These are phyloP conservation scores for Toxonevra muliebris DNA, from an alignment of 2,888 invertebrate species.

Conservation along the genomic window DNA sequence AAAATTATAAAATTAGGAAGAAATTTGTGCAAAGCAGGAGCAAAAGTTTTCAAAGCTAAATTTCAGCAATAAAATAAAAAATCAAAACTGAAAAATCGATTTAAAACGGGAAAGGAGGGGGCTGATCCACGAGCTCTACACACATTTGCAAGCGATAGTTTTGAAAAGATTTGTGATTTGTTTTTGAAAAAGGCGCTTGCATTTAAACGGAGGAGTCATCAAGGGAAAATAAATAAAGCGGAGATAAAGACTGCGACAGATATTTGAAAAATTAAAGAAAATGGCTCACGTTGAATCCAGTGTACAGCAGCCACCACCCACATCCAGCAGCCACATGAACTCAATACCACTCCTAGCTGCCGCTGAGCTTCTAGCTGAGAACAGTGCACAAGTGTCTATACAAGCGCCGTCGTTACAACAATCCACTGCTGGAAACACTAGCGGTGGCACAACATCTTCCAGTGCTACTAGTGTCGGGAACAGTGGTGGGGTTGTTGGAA, in stretches of 20 bases:
- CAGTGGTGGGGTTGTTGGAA: slow-evolving; percentile 26
- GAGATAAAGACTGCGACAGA: background rate
- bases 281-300: slow-evolving; percentile 67
- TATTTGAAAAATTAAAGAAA: slow-evolving; percentile 10
- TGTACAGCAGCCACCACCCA: slow-evolving; percentile 62
- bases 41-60: slow-evolving; percentile 21
- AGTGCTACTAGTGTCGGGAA: slow-evolving; percentile 16
- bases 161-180: too few species aligned
- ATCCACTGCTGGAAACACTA: slow-evolving; percentile 34
- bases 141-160: too few species aligned
- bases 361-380: slow-evolving; percentile 48
- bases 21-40: slow-evolving; percentile 23
- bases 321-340: slow-evolving; percentile 53
- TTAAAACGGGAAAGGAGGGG: slow-evolving; percentile 22
- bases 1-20: slow-evolving; percentile 11
- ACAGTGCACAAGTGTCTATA: slow-evolving; percentile 50
- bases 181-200: too few species aligned
- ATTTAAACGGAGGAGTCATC: too few species aligned
- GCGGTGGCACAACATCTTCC: slow-evolving; percentile 34
- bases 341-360: slow-evolving; percentile 60
- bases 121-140: background rate
- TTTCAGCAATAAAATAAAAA: slow-evolving; percentile 1
- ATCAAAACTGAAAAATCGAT: slow-evolving; percentile 32
- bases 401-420: slow-evolving; percentile 47
- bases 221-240: too few species aligned